Conservation (phyloP, 2,888 invertebrate species). For the Athalia circularis region DNA sequence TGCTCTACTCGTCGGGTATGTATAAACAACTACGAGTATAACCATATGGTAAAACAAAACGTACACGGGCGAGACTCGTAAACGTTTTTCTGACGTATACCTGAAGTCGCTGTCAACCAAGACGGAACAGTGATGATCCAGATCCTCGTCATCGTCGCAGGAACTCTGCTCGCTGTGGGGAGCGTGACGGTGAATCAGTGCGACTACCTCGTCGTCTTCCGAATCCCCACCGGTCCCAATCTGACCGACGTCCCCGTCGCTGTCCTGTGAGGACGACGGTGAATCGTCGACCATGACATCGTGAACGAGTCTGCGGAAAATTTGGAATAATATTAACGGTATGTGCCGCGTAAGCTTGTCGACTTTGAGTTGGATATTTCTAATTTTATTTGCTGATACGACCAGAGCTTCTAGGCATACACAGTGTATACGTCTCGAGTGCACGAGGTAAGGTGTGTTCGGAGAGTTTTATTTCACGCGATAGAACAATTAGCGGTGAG, state of each 20-base stretch:
- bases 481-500: too few relatives aligned
- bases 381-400: too few relatives aligned
- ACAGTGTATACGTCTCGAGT: too few relatives aligned
- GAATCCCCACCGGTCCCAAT: conserved; percentile 66
- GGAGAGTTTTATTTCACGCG: too few relatives aligned
- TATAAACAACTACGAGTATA: neutral
- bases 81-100: conserved; percentile 52
- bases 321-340: neutral
- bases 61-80: too few relatives aligned
- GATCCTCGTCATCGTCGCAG: conserved; percentile 70
- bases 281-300: conserved; percentile 89
- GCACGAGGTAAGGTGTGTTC: too few relatives aligned
- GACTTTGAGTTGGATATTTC: neutral
- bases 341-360: neutral
- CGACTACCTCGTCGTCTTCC: conserved; percentile 68
- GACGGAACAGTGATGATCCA: conserved; percentile 69
- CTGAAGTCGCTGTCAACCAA: conserved; percentile 72
- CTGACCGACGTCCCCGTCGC: conserved; percentile 79
- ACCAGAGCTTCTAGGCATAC: too few relatives aligned
- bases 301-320: conserved; percentile 84
- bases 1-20: neutral
- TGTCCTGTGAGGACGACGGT: conserved; percentile 84
- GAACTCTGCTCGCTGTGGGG: conserved; percentile 55
- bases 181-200: conserved; percentile 37
- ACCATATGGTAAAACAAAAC: neutral